Percentiles rank a stretch among this genome's conserved stretches.
phyloP scores from a whole-genome alignment of 1,140 invertebrate genomes.

The Aphelenchoides avenae region DNA sequence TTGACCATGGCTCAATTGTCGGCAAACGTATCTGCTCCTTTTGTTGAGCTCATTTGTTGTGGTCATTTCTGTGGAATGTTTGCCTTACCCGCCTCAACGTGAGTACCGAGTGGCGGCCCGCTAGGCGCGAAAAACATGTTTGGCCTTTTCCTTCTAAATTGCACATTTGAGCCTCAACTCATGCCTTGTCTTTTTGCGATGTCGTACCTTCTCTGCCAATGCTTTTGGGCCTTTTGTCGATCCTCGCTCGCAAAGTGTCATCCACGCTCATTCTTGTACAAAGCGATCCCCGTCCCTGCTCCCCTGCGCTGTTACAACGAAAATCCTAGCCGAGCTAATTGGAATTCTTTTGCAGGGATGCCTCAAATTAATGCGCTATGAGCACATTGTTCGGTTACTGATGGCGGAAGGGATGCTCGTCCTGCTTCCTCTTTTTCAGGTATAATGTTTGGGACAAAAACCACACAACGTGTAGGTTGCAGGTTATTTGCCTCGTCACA shows the following conservation, averaged over 20 bases:
- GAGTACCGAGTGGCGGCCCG: too few relatives aligned
- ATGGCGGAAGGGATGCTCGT: slow-evolving; percentile 24
- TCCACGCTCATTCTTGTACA: slow-evolving; percentile 6
- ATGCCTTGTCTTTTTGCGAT: too few relatives aligned
- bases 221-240: slow-evolving; percentile 1
- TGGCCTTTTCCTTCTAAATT: too few relatives aligned
- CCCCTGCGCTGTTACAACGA: background rate
- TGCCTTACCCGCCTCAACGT: too few relatives aligned
- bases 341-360: slow-evolving; percentile 39
- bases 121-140: too few relatives aligned
- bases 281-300: background rate
- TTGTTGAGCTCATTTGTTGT: slow-evolving; percentile 4
- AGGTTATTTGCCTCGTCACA: slow-evolving; percentile 31
- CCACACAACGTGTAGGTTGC: slow-evolving; percentile 9
- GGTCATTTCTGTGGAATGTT: background rate
- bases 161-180: too few relatives aligned
- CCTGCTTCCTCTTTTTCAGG: slow-evolving; percentile 33
- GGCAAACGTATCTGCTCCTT: slow-evolving; percentile 3
- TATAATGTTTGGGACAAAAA: background rate
- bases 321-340: slow-evolving; percentile 1
- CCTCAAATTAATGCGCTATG: slow-evolving; percentile 38
- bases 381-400: slow-evolving; percentile 39
- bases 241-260: background rate
- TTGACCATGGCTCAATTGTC: too few relatives aligned
- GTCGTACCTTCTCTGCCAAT: slow-evolving; percentile 9